A percentile compares a stretch with the other conserved stretches of the same genome.
Conservation (phyloP, 2,888 invertebrate species). For the Diarsia dahlii region DNA sequence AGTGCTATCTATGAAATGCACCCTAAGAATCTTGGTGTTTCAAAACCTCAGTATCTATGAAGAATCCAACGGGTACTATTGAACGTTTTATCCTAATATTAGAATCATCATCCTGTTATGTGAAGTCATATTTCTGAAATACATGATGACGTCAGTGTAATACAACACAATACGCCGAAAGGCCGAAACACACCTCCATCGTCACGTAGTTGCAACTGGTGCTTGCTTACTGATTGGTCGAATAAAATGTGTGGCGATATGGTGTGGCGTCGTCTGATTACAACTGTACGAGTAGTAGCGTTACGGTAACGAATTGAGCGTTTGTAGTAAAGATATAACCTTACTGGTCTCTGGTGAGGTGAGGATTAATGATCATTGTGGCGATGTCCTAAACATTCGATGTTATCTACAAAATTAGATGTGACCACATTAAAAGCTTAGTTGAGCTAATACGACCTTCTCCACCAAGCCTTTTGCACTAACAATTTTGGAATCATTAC, state of each 20-base stretch:
- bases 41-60: neutral
- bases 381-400: neutral
- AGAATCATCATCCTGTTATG: neutral
- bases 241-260: constrained; percentile 53
- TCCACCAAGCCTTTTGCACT: constrained; percentile 2
- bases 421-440: neutral
- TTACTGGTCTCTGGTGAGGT: too few relatives aligned
- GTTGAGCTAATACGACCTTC: neutral
- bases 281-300: constrained; percentile 2
- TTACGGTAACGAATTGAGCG: constrained; percentile 2
- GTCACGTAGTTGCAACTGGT: constrained; percentile 11
- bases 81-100: neutral
- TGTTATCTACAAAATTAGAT: neutral
- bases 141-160: constrained; percentile 32
- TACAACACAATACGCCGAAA: constrained; percentile 25
- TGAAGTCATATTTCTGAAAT: constrained; percentile 6
- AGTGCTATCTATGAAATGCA: neutral
- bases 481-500: neutral
- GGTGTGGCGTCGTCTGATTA: constrained; percentile 35
- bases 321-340: neutral
- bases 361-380: neutral
- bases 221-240: constrained; percentile 51
- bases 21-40: neutral
- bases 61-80: neutral
- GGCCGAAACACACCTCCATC: constrained; percentile 47